Percentiles rank a stretch among this genome's conserved stretches.
Evolutionary conservation across 2,113 vertebrate species (phyloP).

Genomic region (Rutilus rutilus): DNA sequence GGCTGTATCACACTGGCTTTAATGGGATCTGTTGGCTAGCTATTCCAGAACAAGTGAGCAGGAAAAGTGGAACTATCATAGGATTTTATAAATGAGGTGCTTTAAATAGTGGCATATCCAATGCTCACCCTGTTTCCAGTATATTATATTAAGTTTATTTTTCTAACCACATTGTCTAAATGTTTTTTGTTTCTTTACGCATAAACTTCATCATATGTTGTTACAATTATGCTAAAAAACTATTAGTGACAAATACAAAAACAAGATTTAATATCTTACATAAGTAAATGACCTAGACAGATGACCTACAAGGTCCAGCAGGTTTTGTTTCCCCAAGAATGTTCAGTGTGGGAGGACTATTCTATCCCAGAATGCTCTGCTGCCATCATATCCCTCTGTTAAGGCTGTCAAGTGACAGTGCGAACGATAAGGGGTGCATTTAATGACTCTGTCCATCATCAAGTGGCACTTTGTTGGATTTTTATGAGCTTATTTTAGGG

Average conservation of each 20-base stretch:
- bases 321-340: not conserved
- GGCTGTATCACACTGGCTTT: not conserved
- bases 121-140: not conserved
- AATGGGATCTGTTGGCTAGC: constrained; percentile 14
- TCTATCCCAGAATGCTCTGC: not conserved
- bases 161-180: not conserved
- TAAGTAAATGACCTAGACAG: not conserved
- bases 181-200: not conserved
- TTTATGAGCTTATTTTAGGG: constrained; percentile 34
- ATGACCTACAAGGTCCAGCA: not conserved
- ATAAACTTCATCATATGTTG: not conserved
- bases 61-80: constrained; percentile 34
- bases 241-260: not conserved
- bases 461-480: constrained; percentile 25
- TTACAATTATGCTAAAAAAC: not conserved
- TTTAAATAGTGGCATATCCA: constrained; percentile 20
- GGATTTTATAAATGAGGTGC: constrained; percentile 29
- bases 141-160: not conserved
- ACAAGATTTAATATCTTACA: not conserved
- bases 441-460: constrained; percentile 45
- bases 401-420: not conserved
- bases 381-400: not conserved
- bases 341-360: not conserved
- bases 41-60: constrained; percentile 20
- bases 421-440: constrained; percentile 18